phyloP scores from a whole-genome alignment of 2,888 invertebrate species.

The Noctua janthina region DNA sequence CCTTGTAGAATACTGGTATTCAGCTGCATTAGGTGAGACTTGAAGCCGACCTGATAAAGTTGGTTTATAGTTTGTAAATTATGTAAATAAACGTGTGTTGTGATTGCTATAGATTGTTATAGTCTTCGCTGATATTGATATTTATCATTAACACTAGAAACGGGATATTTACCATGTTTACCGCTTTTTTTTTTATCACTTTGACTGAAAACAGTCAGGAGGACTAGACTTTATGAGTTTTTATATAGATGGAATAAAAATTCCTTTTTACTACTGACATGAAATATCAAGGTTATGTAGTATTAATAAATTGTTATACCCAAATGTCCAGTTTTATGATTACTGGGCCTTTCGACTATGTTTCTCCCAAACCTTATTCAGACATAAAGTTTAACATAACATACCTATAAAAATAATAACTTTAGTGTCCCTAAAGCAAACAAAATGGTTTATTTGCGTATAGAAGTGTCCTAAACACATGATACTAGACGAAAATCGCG shows the following conservation, averaged over 20 bases:
- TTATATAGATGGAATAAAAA: neutral
- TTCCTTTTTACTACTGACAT: neutral
- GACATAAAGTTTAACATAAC: conserved; percentile 24
- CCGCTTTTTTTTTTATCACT: neutral
- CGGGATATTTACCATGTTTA: too few species aligned
- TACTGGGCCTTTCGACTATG: neutral
- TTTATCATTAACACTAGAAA: too few species aligned
- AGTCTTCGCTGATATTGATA: neutral
- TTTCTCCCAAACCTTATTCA: neutral
- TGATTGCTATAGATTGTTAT: neutral
- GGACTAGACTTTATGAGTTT: neutral
- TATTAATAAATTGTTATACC: neutral
- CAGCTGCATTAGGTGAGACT: too few species aligned
- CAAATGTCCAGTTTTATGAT: conserved; percentile 11
- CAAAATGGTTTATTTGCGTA: conserved; percentile 32
- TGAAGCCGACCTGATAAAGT: too few species aligned
- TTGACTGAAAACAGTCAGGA: neutral
- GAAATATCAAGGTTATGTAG: neutral
- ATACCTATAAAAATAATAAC: conserved; percentile 19
- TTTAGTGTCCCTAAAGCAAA: conserved; percentile 17
- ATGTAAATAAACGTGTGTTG: neutral
- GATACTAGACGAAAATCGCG: conserved; percentile 39
- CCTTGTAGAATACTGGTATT: too few species aligned
- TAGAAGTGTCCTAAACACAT: conserved; percentile 34
- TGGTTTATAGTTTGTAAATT: neutral